Evolutionary conservation across 1,140 invertebrate species (phyloP), one percentile per base, ranked within the genome.

Genomic region (Anadara kagoshimensis): DNA sequence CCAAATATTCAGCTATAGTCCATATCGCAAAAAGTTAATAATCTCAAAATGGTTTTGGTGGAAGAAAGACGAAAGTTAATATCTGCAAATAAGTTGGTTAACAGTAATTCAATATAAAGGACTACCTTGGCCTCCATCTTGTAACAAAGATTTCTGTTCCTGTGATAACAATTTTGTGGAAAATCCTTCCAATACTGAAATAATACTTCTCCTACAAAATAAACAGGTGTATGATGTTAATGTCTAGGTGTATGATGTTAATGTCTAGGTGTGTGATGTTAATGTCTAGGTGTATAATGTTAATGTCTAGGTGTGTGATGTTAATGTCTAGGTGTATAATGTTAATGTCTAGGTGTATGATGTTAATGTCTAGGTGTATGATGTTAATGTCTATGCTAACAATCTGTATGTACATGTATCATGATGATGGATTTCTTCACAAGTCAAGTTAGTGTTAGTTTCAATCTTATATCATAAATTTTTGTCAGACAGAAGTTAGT

Each of bases 111-210:
- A 36, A 36, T 2, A 36, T 3, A 36, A 7, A 36, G 2, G 29
- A 36, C 90, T 90, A 96, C 95, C 95, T 94, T 54, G 97, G 97
- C 82, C 95, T 92, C 84, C 98, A 98, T 86, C 96, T 92, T 0
- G 95, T 98, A 5, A 98, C 96, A 8, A 94, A 96, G 80, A 98
- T 97, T 45, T 94, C 94, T 57, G 94, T 94, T 16, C 94, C 96
- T 72, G 91, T 92, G 0, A 97, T 87, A 0, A 93, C 93, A 73
- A 99, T 93, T 86, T 94, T 95, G 87, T 99, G 97, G 91, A 98
- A 99, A 82, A 99, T 95, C 72, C 96, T 90, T 0, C 97, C 97
- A 82, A 99, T 98, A 70, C 97, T 98, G 1, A 99, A 89, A 65
- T 95, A 91, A 54, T 83, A 82, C 51, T 86, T 84, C 54, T 88